A percentile compares a stretch with the other conserved stretches of the same genome.
Conservation (phyloP, 2,113 vertebrate genomes). For the Aspidoscelis tigris region DNA sequence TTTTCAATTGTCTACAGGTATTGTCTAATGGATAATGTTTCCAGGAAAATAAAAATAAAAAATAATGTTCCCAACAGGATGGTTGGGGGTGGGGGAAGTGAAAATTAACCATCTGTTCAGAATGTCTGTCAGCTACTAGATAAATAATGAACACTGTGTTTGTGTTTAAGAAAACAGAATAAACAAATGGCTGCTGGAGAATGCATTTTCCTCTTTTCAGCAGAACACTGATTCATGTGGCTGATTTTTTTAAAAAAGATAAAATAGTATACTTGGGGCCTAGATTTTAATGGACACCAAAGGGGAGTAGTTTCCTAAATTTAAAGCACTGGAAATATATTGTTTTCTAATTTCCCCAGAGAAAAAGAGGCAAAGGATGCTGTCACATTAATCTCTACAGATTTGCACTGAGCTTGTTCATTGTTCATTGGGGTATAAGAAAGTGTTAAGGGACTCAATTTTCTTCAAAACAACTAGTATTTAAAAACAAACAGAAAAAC, state of each 20-base stretch:
- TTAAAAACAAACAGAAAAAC: constrained; percentile 4
- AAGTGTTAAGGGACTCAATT: constrained; percentile 12
- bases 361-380: background rate
- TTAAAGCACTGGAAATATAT: constrained; percentile 12
- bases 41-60: constrained; percentile 7
- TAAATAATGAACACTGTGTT: constrained; percentile 2
- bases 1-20: background rate
- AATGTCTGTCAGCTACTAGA: background rate
- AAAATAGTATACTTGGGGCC: background rate
- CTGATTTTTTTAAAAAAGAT: constrained; percentile 1
- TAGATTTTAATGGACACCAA: constrained; percentile 10
- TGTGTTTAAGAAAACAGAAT: constrained; percentile 15
- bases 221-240: background rate
- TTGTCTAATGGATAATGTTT: constrained; percentile 7
- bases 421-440: constrained; percentile 5
- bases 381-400: background rate
- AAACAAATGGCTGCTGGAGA: constrained; percentile 6
- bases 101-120: background rate
- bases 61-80: constrained; percentile 4
- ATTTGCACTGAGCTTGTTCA: background rate
- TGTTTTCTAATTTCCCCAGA: constrained; percentile 24
- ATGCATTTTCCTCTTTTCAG: background rate
- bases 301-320: background rate
- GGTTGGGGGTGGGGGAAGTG: background rate
- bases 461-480: constrained; percentile 5